Conservation (phyloP, 2,113 vertebrate species). For the Pitta sordida region DNA sequence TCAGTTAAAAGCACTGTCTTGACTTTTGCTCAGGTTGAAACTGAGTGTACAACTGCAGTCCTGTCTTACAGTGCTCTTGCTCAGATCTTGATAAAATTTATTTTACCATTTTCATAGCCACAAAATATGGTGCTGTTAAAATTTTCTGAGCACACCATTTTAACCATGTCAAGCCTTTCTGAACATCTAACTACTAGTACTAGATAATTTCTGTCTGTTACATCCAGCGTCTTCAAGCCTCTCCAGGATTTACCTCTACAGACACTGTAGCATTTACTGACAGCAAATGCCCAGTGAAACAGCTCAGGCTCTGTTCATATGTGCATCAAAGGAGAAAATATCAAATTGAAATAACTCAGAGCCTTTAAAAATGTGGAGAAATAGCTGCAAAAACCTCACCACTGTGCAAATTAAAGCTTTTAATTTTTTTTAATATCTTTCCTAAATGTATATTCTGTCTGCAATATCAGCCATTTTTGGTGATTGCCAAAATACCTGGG, state of each 20-base stretch:
- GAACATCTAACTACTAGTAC: neutral
- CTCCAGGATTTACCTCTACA: neutral
- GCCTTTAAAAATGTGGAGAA: neutral
- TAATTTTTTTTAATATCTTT: neutral
- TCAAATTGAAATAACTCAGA: neutral
- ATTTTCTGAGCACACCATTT: neutral
- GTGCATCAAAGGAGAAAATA: neutral
- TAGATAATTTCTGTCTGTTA: neutral
- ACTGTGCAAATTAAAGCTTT: neutral
- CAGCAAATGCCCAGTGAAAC: neutral
- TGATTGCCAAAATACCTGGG: neutral
- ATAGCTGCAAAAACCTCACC: neutral
- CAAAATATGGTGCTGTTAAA: neutral
- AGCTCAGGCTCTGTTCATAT: neutral
- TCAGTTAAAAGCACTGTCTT: neutral
- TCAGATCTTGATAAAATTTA: neutral
- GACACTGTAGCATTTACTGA: neutral
- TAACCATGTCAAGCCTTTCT: neutral
- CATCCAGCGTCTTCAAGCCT: neutral
- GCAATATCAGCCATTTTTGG: neutral
- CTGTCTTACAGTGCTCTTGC: neutral
- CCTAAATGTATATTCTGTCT: neutral
- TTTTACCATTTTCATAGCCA: neutral
- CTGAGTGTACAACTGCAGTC: fast-evolving
- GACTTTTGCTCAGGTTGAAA: neutral